Conservation (phyloP, 2,113 vertebrate genomes). For the Genyomyrus donnyi region DNA sequence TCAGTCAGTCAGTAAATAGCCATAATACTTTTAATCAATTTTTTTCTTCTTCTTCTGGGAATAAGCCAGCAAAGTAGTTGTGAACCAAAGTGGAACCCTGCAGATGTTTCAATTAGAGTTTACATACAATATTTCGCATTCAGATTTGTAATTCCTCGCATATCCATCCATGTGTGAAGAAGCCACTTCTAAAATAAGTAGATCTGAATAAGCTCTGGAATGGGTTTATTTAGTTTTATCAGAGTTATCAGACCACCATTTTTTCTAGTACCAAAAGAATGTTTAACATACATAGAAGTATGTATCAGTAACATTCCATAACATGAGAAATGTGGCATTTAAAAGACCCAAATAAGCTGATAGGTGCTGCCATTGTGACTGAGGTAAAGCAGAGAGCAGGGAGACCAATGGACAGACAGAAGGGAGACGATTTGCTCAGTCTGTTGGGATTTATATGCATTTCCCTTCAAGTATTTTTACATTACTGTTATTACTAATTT, state of each 20-base stretch:
- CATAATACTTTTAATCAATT: background rate
- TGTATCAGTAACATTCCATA: conserved; percentile 9
- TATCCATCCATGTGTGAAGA: background rate
- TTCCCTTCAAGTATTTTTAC: conserved; percentile 20
- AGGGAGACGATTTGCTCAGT: conserved; percentile 11
- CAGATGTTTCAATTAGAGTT: background rate
- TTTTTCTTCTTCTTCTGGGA: background rate
- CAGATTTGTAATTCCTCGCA: background rate
- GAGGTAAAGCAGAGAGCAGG: background rate
- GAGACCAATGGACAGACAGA: conserved; percentile 16
- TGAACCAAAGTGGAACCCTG: background rate
- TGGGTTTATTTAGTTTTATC: background rate
- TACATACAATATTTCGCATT: background rate
- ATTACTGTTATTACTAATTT: conserved; percentile 37
- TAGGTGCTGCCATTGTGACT: background rate
- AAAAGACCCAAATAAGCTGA: background rate
- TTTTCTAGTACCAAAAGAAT: background rate
- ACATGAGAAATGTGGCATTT: background rate
- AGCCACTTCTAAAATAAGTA: background rate
- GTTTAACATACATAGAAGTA: background rate
- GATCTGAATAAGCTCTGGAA: background rate
- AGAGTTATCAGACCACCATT: background rate
- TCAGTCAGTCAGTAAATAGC: background rate
- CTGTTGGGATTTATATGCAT: conserved; percentile 25
- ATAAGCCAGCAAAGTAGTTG: background rate